Evolutionary conservation across 1,140 invertebrate genomes (phyloP), one percentile per base, ranked within the genome.

Genomic region (Cydia strobilella): DNA sequence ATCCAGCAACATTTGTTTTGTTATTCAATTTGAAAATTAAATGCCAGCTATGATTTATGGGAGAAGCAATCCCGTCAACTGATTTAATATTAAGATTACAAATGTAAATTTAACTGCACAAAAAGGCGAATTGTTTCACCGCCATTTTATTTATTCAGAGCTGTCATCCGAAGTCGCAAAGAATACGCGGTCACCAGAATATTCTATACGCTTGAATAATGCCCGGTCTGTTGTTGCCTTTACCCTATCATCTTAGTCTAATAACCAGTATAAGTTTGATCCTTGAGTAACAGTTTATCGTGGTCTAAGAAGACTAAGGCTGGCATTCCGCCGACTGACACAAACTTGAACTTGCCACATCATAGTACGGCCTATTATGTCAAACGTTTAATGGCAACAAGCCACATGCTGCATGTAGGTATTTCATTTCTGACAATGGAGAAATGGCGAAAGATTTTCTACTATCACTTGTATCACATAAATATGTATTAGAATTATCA

Each of bases 131-230:
- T 78, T 78, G 78, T 63, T 59, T 75, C 48, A 77, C 45, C 72
- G 51, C 80, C 79, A 76, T 79, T 82, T 84, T 84, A 84, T 82
- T 86, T 83, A 86, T 80, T 79, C 77, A 79, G 75, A 74, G 75
- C 59, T 77, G 77, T 79, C 77, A 80, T 65, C 75, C 76, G 62
- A 65, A 76, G 42, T 74, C 73, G 78, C 76, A 54, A 76, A 73
- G 78, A 74, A 83, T 79, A 81, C 83, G 80, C 48, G 74, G 76
- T 76, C 77, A 72, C 75, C 78, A 79, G 78, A 85, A 84, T 86
- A 84, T 83, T 84, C 81, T 83, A 81, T 73, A 76, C 75, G 79
- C 77, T 78, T 86, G 83, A 87, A 86, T 89, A 87, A 89, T 85
- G 79, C 77, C 77, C 76, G 81, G 51, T 7, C n/a, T 54, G 15